phyloP scores from a whole-genome alignment of 2,888 invertebrate species.

The Phytoseiulus persimilis region DNA sequence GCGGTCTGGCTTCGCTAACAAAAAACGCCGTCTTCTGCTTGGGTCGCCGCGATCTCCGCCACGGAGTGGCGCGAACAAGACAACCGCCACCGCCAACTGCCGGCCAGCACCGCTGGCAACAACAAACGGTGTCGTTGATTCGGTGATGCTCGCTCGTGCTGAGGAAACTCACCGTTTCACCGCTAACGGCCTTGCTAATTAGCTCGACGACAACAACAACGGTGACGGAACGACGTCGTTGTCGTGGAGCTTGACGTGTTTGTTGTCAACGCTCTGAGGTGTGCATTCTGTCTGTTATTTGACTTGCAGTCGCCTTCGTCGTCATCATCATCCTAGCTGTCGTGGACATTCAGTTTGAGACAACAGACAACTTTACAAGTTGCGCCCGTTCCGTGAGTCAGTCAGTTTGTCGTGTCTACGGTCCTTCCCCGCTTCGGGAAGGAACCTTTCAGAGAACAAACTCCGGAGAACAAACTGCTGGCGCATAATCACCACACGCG shows the following conservation, averaged over 20 bases:
- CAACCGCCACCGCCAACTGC: background rate
- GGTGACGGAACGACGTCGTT: background rate
- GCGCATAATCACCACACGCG: background rate
- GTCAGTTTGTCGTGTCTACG: background rate
- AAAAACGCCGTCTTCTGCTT: background rate
- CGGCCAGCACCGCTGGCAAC: background rate
- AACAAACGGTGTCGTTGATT: background rate
- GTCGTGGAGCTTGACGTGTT: background rate
- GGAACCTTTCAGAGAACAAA: background rate
- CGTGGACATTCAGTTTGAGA: background rate
- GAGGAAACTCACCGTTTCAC: background rate
- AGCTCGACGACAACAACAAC: background rate
- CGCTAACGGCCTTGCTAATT: background rate
- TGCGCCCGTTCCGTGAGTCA: background rate
- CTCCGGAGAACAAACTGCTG: background rate
- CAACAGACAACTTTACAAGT: background rate
- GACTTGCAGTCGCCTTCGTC: background rate
- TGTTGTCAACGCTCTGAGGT: background rate
- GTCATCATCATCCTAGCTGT: background rate
- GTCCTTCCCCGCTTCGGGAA: background rate
- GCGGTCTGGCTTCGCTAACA: background rate
- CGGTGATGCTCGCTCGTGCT: background rate
- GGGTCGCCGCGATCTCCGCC: background rate
- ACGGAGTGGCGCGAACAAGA: background rate
- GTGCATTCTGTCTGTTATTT: background rate